Percentiles rank a stretch among this genome's conserved stretches.
Evolutionary conservation across 2,113 vertebrate species (phyloP).

Genomic region (Caranx ignobilis): DNA sequence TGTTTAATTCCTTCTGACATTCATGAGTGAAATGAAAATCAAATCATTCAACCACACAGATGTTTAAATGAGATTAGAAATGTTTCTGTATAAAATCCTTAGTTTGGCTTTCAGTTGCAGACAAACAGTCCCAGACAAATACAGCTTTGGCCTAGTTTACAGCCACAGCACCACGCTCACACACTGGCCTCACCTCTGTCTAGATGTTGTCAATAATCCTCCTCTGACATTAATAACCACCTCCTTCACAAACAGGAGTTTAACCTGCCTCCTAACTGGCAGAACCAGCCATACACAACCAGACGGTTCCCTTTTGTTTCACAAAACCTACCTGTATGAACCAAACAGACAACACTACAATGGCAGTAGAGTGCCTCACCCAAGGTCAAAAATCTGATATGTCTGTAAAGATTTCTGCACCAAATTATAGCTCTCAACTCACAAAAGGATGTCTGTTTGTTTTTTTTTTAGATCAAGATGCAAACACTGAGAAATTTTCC

Average conservation of each 20-base stretch:
- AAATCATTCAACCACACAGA: neutral
- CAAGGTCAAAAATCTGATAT: no score
- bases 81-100: neutral
- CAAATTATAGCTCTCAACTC: no score
- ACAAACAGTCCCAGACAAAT: slow-evolving; percentile 19
- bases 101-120: slow-evolving; percentile 2
- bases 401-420: no score
- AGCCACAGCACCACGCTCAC: neutral
- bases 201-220: slow-evolving; percentile 38
- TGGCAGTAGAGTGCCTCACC: no score
- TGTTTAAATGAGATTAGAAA: neutral
- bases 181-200: slow-evolving; percentile 1
- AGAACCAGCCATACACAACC: slow-evolving; percentile 23
- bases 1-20: neutral
- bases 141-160: slow-evolving; percentile 22
- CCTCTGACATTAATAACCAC: slow-evolving; percentile 12
- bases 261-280: slow-evolving; percentile 22
- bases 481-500: no score
- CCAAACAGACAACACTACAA: neutral
- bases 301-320: neutral
- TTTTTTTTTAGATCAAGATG: no score
- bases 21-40: slow-evolving; percentile 8
- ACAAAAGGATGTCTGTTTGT: no score
- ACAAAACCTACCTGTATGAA: neutral
- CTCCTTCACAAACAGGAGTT: slow-evolving; percentile 12